Evolutionary conservation across 2,113 vertebrate genomes (phyloP).

Genomic region (Rhineura floridana): DNA sequence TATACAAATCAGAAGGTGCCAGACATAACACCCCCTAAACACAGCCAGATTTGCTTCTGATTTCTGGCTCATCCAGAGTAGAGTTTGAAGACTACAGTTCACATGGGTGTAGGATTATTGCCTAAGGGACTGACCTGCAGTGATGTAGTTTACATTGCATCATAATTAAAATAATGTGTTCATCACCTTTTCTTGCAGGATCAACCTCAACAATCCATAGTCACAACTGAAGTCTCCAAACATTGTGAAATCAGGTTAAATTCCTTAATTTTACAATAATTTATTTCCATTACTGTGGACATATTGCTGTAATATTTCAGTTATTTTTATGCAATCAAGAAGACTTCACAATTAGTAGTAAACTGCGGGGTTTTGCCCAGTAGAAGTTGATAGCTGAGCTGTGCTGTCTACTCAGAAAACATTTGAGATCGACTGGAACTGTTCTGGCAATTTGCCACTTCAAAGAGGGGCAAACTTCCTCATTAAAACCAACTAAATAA

Average conservation of each 20-base stretch:
- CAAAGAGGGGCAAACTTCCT: background rate
- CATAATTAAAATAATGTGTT: background rate
- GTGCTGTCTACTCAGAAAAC: background rate
- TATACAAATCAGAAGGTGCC: background rate
- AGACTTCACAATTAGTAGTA: background rate
- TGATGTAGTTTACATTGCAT: background rate
- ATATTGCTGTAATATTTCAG: background rate
- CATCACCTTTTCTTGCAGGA: background rate
- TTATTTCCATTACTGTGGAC: background rate
- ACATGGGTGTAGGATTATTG: background rate
- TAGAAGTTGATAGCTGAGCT: background rate
- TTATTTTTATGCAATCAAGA: background rate
- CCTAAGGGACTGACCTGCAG: background rate
- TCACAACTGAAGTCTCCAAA: background rate
- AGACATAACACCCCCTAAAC: background rate
- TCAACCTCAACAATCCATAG: background rate
- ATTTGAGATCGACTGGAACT: background rate
- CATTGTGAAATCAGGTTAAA: background rate
- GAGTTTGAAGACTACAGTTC: background rate
- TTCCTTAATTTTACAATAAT: background rate
- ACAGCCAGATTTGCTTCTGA: background rate
- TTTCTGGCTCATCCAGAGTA: background rate
- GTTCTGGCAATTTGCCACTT: too few species aligned
- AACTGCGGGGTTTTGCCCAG: background rate
- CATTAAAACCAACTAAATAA: background rate